These are phyloP conservation scores for Champsocephalus esox DNA, from an alignment of 2,797 vertebrate genomes.

Conservation along the genomic window DNA sequence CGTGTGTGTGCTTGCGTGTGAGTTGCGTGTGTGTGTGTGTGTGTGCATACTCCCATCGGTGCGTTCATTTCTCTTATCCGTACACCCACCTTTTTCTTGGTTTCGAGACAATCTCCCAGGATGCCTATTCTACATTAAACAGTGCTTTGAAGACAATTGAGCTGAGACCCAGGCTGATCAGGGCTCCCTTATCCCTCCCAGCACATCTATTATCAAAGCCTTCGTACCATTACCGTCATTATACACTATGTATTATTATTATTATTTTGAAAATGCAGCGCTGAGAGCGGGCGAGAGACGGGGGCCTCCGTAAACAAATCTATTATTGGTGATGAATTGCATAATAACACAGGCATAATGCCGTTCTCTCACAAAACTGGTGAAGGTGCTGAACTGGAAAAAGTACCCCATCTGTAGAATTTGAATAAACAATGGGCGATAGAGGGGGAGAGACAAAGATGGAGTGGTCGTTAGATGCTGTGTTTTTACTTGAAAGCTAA, in stretches of 20 bases:
- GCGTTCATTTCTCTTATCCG: slow-evolving; percentile 78
- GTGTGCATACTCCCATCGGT: slow-evolving; percentile 66
- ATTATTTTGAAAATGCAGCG: slow-evolving; percentile 88
- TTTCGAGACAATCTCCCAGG: slow-evolving; percentile 81
- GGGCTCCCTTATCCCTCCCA: slow-evolving; percentile 82
- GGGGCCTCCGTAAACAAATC: slow-evolving; percentile 88
- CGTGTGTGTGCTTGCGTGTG: slow-evolving; percentile 27
- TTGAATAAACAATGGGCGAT: slow-evolving; percentile 87
- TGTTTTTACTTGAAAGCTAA: slow-evolving; percentile 77
- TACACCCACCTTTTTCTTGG: slow-evolving; percentile 84
- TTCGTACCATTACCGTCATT: slow-evolving; percentile 86
- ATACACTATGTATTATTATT: slow-evolving; percentile 88
- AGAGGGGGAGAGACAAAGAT: slow-evolving; percentile 76
- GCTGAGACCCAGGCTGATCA: slow-evolving; percentile 84
- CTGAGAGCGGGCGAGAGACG: slow-evolving; percentile 83
- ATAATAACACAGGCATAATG: slow-evolving; percentile 90
- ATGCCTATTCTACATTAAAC: slow-evolving; percentile 84
- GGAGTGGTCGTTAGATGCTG: slow-evolving; percentile 72
- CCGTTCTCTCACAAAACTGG: slow-evolving; percentile 87
- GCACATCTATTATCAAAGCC: slow-evolving; percentile 86
- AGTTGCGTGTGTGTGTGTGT: slow-evolving; percentile 8
- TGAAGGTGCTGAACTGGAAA: slow-evolving; percentile 90
- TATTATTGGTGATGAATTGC: slow-evolving; percentile 92
- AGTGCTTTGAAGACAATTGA: slow-evolving; percentile 87
- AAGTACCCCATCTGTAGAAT: slow-evolving; percentile 88